Evolutionary conservation across 2,888 invertebrate genomes (phyloP).

Genomic region (Icerya purchasi): DNA sequence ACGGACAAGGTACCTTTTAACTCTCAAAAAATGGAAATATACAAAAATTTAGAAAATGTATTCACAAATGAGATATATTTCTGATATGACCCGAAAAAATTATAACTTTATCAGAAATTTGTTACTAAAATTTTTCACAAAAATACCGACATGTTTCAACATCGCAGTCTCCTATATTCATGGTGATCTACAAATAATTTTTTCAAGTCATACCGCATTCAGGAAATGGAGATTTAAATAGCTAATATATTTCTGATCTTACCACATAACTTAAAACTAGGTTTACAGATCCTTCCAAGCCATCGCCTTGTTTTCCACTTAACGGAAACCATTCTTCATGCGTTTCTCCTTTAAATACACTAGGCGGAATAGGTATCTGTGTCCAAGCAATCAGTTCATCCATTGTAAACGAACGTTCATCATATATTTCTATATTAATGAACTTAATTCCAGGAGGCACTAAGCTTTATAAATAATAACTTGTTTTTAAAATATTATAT

Average conservation of each 20-base stretch:
- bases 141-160: no score
- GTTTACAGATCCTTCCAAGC: constrained; percentile 80
- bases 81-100: no score
- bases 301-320: constrained; percentile 86
- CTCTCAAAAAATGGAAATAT: no score
- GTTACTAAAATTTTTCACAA: no score
- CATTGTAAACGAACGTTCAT: constrained; percentile 89
- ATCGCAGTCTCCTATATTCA: no score
- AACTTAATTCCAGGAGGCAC: constrained; percentile 73
- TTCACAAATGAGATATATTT: no score
- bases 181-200: no score
- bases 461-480: constrained; percentile 31
- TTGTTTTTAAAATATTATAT: neutral
- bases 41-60: no score
- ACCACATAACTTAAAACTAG: constrained; percentile 63
- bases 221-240: no score
- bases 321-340: constrained; percentile 88
- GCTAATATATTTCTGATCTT: constrained; percentile 22
- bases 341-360: constrained; percentile 67
- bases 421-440: constrained; percentile 82
- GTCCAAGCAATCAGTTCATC: constrained; percentile 92
- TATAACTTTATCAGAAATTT: no score
- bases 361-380: constrained; percentile 64
- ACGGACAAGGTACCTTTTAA: no score
- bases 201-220: no score